Conservation (phyloP, 1,140 invertebrate genomes). For the Druon quercuslanigerum region DNA sequence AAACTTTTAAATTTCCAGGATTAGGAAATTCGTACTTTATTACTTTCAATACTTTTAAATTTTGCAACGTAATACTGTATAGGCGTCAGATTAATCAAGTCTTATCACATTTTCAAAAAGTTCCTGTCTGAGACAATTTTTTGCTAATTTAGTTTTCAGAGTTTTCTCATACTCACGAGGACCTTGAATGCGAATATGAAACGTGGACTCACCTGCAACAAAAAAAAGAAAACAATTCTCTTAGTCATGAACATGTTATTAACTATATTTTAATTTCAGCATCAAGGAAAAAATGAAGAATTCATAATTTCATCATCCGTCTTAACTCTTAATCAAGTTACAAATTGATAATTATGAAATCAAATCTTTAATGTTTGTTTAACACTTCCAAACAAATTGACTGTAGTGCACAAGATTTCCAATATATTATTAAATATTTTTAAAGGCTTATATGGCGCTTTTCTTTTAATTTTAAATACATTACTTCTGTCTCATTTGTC, state of each 20-base stretch:
- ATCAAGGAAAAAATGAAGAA: background rate
- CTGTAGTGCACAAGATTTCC: no score
- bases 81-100: no score
- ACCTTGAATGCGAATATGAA: background rate
- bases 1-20: no score
- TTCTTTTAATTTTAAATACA: no score
- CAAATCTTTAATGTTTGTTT: no score
- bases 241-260: background rate
- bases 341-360: no score
- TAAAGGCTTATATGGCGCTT: background rate
- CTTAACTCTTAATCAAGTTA: no score
- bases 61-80: no score
- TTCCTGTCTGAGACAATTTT: background rate
- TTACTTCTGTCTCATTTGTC: no score
- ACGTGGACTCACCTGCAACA: constrained; percentile 16
- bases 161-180: background rate
- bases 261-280: background rate
- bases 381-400: no score
- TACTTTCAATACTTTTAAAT: no score
- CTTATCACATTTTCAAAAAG: background rate
- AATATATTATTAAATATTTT: background rate
- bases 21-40: no score
- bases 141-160: background rate
- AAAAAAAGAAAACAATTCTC: background rate
- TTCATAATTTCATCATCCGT: background rate